These are phyloP conservation scores for Athene cunicularia DNA, from an alignment of 2,113 vertebrate species.

Conservation along the genomic window DNA sequence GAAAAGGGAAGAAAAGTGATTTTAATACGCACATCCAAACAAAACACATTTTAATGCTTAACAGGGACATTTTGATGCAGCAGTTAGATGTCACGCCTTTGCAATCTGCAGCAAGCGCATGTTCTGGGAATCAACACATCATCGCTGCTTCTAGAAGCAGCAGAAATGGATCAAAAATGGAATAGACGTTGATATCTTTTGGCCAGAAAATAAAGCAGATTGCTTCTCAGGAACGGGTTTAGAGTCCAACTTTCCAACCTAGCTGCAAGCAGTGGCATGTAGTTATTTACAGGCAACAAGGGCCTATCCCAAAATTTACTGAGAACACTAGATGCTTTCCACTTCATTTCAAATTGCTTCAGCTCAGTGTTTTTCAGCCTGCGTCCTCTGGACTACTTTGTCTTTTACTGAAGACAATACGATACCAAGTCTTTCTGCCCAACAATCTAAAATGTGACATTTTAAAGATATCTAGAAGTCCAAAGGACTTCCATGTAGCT, in stretches of 20 bases:
- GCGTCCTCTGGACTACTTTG: neutral
- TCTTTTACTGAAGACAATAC: neutral
- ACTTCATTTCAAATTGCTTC: neutral
- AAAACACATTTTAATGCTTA: neutral
- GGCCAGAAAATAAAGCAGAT: conserved; percentile 53
- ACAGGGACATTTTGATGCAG: neutral
- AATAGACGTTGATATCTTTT: neutral
- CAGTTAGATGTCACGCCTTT: neutral
- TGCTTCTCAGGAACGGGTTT: neutral
- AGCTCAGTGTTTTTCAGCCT: neutral
- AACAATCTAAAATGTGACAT: neutral
- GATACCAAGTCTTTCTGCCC: neutral
- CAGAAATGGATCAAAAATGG: conserved; percentile 32
- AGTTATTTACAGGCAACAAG: conserved; percentile 3
- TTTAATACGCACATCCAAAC: neutral
- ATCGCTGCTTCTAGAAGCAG: neutral
- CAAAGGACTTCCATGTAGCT: neutral
- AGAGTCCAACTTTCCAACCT: neutral
- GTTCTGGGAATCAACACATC: conserved; percentile 3
- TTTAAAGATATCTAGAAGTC: neutral
- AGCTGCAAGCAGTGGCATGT: neutral
- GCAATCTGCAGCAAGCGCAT: neutral
- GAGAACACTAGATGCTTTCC: neutral
- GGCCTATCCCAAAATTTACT: neutral
- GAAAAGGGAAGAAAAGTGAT: rapidly evolving